Evolutionary conservation across 2,797 vertebrate species (phyloP), one percentile per base, ranked within the genome.

Genomic region (Heterohyrax brucei): DNA sequence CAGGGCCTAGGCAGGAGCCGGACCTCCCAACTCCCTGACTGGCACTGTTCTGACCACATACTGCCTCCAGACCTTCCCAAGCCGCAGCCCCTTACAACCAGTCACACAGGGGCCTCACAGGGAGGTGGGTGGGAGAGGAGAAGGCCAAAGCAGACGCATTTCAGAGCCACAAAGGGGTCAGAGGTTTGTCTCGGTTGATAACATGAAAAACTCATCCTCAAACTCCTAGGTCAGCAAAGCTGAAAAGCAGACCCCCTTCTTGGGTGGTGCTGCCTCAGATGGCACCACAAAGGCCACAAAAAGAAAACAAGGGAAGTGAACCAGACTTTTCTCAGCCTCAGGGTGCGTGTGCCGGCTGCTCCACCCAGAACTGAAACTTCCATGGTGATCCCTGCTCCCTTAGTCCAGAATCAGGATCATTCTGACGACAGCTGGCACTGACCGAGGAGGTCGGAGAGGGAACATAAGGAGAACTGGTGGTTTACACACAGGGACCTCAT

Each of bases 181-280:
- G 94, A 83, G 87, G 89, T 92, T 89, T 78, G 94, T 26, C 78
- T 93, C 12, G 1, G 89, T 91, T 6, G 8, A 84, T 93, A 81
- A 95, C 64, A 79, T 70, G 77, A 28, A 93, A 77, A 91, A 33
- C 80, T 82, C 76, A 46, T 64, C 85, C 90, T 30, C 75, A 89
- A 81, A 91, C 46, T 80, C 85, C 48, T 33, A 62, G 92, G 82
- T 97, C 95, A 97, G 97, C 95, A 92, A 90, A 96, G 94, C 53
- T 48, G n/a, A 94, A 96, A 95, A 96, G 89, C 93, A 96, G 95
- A 85, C 83, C 93, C 81, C 78, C 96, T 96, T 93, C 97, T 93
- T 97, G 97, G 97, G 97, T 96, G 97, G 97, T 68, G 68, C 30
- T 12, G 89, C 22, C 85, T 87, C 81, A 16, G 75, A 92, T 46